Conservation (phyloP, 2,888 invertebrate species). For the Poecilus cupreus region DNA sequence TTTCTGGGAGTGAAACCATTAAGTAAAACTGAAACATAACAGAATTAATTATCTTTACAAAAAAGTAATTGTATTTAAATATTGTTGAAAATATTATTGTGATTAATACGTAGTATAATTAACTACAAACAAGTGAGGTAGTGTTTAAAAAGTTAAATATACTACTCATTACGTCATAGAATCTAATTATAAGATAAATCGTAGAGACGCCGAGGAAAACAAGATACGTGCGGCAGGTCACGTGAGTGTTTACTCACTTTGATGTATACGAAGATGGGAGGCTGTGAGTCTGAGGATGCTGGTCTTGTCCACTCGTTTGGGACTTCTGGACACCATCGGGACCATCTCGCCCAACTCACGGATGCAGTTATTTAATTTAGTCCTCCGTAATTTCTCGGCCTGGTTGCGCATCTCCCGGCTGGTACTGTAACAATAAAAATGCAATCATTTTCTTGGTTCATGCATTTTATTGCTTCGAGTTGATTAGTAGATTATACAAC, state of each 20-base stretch:
- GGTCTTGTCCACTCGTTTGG: slow-evolving; percentile 92
- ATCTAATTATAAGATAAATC: slow-evolving; percentile 2
- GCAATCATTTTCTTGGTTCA: background rate
- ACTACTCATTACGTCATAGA: background rate
- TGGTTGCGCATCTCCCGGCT: slow-evolving; percentile 89
- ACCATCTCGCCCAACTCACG: slow-evolving; percentile 87
- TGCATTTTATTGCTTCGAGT: background rate
- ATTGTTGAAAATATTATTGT: background rate
- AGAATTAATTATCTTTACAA: slow-evolving; percentile 74
- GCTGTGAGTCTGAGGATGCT: slow-evolving; percentile 91
- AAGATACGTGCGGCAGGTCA: slow-evolving; percentile 3
- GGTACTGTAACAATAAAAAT: slow-evolving; percentile 75
- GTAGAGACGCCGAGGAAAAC: background rate
- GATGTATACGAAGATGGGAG: slow-evolving; percentile 87
- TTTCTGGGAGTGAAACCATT: slow-evolving; percentile 63
- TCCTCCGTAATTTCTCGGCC: slow-evolving; percentile 93
- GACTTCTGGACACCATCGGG: slow-evolving; percentile 88
- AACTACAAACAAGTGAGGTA: background rate
- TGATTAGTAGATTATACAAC: background rate
- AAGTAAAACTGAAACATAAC: slow-evolving; percentile 66
- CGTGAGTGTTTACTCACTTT: slow-evolving; percentile 71
- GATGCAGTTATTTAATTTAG: slow-evolving; percentile 91
- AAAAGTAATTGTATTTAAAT: too few relatives aligned
- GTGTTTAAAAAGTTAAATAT: background rate
- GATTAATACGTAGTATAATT: background rate